These are phyloP conservation scores for Sinocyclocheilus anshuiensis DNA, from an alignment of 2,113 vertebrate genomes.

Conservation along the genomic window DNA sequence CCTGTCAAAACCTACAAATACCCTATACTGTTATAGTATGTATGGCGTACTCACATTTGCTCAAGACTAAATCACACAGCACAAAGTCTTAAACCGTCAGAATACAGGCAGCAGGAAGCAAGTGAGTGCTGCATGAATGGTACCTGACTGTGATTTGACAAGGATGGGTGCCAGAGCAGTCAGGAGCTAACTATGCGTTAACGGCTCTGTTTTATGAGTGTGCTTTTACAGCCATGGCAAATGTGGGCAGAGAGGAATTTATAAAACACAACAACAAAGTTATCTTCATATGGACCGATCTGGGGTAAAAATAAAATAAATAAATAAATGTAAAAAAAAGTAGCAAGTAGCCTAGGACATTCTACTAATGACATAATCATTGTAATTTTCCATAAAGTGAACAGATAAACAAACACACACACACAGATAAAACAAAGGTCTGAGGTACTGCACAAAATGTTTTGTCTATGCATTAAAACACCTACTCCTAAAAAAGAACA, in stretches of 20 bases:
- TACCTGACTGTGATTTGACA: constrained; percentile 24
- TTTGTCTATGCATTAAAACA: background rate
- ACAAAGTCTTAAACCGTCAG: background rate
- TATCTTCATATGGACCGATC: constrained; percentile 18
- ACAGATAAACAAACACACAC: constrained; percentile 40
- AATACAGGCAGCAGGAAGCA: background rate
- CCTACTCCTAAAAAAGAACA: background rate
- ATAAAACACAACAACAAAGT: constrained; percentile 33
- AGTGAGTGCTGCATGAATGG: constrained; percentile 9
- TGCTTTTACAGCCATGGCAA: constrained; percentile 23
- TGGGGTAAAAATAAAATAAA: too few relatives aligned
- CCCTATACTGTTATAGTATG: background rate
- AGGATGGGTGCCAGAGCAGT: constrained; percentile 8
- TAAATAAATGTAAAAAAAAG: too few relatives aligned
- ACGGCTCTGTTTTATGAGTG: background rate
- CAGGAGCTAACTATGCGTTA: constrained; percentile 6
- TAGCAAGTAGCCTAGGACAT: background rate
- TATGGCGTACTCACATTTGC: background rate
- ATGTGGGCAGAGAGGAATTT: constrained; percentile 9
- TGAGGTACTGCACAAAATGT: background rate
- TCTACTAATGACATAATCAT: background rate
- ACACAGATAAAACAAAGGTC: constrained; percentile 24
- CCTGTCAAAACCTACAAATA: constrained; percentile 5
- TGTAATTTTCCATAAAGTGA: constrained; percentile 25
- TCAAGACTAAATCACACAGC: background rate